Evolutionary conservation across 2,888 invertebrate species (phyloP).

Genomic region (Lissocephala sabroskyi): DNA sequence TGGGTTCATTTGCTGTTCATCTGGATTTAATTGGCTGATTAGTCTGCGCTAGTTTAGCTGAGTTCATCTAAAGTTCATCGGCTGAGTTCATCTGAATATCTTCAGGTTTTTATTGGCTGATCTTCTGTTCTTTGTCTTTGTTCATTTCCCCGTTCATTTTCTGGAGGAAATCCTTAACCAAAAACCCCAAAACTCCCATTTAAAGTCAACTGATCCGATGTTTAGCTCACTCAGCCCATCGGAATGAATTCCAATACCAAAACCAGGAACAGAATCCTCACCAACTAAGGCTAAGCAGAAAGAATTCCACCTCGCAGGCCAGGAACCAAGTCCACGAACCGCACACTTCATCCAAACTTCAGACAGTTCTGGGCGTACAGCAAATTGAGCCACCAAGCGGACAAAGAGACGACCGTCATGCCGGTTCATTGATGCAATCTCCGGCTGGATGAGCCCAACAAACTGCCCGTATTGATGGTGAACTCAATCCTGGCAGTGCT

Average conservation of each 20-base stretch:
- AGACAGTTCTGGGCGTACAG: constrained; percentile 55
- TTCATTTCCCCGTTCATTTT: no score
- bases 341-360: constrained; percentile 50
- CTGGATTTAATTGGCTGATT: no score
- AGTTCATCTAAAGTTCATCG: no score
- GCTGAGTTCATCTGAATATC: no score
- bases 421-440: constrained; percentile 43
- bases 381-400: constrained; percentile 55
- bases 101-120: no score
- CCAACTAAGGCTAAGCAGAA: constrained; percentile 43
- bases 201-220: no score
- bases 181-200: no score
- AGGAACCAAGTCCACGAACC: constrained; percentile 66
- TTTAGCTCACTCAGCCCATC: constrained; percentile 50
- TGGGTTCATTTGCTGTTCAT: no score
- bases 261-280: constrained; percentile 40
- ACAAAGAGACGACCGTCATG: constrained; percentile 25
- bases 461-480: constrained; percentile 12
- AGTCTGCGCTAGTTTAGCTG: no score
- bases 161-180: no score
- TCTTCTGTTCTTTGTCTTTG: no score
- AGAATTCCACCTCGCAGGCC: constrained; percentile 64
- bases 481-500: constrained; percentile 53
- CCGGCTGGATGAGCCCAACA: constrained; percentile 30
- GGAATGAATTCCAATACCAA: constrained; percentile 35